Base-by-base conservation (phyloP, 1,140 invertebrate genomes). In the Ridgeia piscesae region DNA sequence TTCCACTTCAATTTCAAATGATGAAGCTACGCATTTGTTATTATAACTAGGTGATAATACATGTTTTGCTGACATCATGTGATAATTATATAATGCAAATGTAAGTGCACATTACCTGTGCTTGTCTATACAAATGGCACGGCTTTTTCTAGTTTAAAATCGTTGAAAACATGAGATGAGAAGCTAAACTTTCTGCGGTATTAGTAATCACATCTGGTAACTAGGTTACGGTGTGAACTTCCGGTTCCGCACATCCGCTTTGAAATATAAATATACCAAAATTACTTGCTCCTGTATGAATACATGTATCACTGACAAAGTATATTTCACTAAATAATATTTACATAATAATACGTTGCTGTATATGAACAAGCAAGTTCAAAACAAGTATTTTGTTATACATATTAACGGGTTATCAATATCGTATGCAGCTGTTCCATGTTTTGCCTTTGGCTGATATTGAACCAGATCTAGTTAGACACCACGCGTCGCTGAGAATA, bases 211-310 rank as follows among this genome's bases (percentile, higher is more conserved):
- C 58, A 77, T 77, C 58, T 77, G 58, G 58, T 77, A 77, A 77
- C 58, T 31, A 77, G 58, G 58, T 77, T 77, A 77, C 58, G 58
- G 58, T 4, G 17, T 77, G 58, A 77, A 77, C 58, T 1, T 77
- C 58, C 58, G 58, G 58, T 77, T 77, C 58, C 27, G 58, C 58
- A 77, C 27, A 77, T 77, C 58, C 58, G 58, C 58, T 77, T 77
- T 77, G 58, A 77, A 77, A 77, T n/a, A 77, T 77, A 77, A 77
- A 9, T 17, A 89, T 34, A 33, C 58, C 48, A 91, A 42, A 35
- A 50, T 88, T n/a, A 42, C 89, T 9, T n/a, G 93, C 91, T 92
- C 94, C 58, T 77, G 58, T 31, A 77, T 77, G 27, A 77, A 21
- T 77, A 77, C 27, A 0, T 77, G 0, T 77, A 77, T 21, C 2